A percentile compares a stretch with the other conserved stretches of the same genome.
Conservation (phyloP, 2,113 vertebrate genomes). For the Lamprologus callipterus region DNA sequence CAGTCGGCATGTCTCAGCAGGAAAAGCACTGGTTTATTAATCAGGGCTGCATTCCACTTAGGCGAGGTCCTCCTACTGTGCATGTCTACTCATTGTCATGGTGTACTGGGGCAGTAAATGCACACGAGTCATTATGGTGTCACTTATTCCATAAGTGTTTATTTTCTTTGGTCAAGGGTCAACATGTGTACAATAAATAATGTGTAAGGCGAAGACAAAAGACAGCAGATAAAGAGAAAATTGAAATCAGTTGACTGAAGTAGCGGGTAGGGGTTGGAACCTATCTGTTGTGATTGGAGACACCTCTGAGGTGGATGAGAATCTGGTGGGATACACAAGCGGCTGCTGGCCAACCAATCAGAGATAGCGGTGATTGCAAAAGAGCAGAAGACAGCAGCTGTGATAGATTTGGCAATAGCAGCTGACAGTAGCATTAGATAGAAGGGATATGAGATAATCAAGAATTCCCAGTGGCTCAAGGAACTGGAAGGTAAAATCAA, state of each 20-base stretch:
- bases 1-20: not conserved
- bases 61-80: not conserved
- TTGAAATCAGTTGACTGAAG: not conserved
- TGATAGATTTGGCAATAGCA: not conserved
- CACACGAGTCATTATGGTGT: not conserved
- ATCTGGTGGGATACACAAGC: not conserved
- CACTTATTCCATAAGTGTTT: not conserved
- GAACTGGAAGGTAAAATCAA: not conserved
- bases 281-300: not conserved
- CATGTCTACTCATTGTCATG: not conserved
- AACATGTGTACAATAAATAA: not conserved
- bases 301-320: not conserved
- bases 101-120: not conserved
- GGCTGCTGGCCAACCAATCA: not conserved
- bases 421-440: not conserved
- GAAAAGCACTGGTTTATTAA: not conserved
- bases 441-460: not conserved
- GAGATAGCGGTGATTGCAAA: not conserved
- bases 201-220: not conserved
- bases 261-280: not conserved
- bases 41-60: not conserved
- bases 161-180: not conserved
- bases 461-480: not conserved
- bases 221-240: not conserved
- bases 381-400: not conserved